Evolutionary conservation across 2,888 invertebrate genomes (phyloP).

Genomic region (Nebria salina): DNA sequence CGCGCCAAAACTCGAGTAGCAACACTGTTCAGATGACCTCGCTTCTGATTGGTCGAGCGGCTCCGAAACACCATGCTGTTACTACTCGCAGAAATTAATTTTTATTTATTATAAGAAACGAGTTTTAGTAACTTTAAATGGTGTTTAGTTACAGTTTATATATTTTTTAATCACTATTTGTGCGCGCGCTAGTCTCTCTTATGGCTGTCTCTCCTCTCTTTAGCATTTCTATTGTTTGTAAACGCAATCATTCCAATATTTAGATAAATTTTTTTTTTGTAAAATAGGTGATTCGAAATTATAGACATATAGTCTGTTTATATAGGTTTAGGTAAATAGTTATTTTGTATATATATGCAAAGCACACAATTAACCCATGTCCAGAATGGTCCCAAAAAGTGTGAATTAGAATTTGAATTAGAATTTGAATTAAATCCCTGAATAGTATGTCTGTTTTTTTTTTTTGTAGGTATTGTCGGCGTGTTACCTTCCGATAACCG

Average conservation of each 20-base stretch:
- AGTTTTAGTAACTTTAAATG: not conserved
- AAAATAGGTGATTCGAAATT: not conserved
- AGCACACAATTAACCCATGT: not conserved
- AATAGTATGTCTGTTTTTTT: constrained; percentile 60
- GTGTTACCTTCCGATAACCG: constrained; percentile 71
- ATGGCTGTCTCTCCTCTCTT: not conserved
- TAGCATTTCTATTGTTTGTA: not conserved
- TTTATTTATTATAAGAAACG: too few relatives aligned
- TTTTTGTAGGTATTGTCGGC: constrained; percentile 71
- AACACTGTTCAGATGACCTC: too few relatives aligned
- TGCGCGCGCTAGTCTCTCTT: not conserved
- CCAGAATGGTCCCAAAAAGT: not conserved
- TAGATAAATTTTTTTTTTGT: not conserved
- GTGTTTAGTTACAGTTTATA: not conserved
- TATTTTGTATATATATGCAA: not conserved
- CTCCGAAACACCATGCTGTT: too few relatives aligned
- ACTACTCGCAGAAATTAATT: too few relatives aligned
- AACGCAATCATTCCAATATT: not conserved
- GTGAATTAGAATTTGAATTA: not conserved
- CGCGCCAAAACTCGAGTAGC: too few relatives aligned
- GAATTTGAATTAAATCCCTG: not conserved
- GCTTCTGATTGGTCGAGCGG: too few relatives aligned
- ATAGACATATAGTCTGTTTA: not conserved
- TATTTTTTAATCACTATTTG: not conserved
- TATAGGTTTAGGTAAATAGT: not conserved